A percentile compares a stretch with the other conserved stretches of the same genome.
phyloP scores from a whole-genome alignment of 2,888 invertebrate species.

The Gnatocerus cornutus region DNA sequence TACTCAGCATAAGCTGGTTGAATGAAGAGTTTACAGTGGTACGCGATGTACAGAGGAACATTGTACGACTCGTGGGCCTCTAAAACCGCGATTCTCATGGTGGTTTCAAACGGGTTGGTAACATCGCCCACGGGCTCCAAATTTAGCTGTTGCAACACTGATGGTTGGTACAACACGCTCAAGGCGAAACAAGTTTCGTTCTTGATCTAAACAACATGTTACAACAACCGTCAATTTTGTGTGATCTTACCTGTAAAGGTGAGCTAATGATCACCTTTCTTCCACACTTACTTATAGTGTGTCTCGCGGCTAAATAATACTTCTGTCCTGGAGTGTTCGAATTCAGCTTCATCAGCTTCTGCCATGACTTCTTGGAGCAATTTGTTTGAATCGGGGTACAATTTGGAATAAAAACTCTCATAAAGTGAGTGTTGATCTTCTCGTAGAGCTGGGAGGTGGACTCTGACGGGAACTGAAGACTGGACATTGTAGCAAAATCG shows the following conservation, averaged over 20 bases:
- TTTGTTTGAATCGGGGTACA: slow-evolving; percentile 78
- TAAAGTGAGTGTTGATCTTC: slow-evolving; percentile 78
- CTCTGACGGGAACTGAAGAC: slow-evolving; percentile 71
- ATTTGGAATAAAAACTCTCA: slow-evolving; percentile 78
- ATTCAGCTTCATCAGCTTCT: slow-evolving; percentile 78
- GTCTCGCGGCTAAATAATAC: slow-evolving; percentile 81
- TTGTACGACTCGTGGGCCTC: slow-evolving; percentile 84
- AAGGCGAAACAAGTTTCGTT: slow-evolving; percentile 86
- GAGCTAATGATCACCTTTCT: slow-evolving; percentile 79
- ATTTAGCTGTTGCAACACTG: slow-evolving; percentile 79
- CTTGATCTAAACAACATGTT: slow-evolving; percentile 73
- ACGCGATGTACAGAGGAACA: slow-evolving; percentile 86
- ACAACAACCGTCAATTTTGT: too few relatives aligned
- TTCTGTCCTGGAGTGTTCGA: slow-evolving; percentile 74
- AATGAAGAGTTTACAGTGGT: slow-evolving; percentile 84
- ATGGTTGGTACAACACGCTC: slow-evolving; percentile 83
- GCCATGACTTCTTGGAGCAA: slow-evolving; percentile 78
- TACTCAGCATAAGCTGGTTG: slow-evolving; percentile 84
- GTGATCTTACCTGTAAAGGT: slow-evolving; percentile 79
- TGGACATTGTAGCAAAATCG: slow-evolving; percentile 66
- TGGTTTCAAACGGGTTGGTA: slow-evolving; percentile 84
- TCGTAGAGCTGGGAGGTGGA: slow-evolving; percentile 76
- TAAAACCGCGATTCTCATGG: slow-evolving; percentile 81
- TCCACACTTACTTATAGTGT: slow-evolving; percentile 75
- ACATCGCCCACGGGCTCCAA: slow-evolving; percentile 78